phyloP scores from a whole-genome alignment of 2,113 vertebrate species.

The Athene cunicularia region DNA sequence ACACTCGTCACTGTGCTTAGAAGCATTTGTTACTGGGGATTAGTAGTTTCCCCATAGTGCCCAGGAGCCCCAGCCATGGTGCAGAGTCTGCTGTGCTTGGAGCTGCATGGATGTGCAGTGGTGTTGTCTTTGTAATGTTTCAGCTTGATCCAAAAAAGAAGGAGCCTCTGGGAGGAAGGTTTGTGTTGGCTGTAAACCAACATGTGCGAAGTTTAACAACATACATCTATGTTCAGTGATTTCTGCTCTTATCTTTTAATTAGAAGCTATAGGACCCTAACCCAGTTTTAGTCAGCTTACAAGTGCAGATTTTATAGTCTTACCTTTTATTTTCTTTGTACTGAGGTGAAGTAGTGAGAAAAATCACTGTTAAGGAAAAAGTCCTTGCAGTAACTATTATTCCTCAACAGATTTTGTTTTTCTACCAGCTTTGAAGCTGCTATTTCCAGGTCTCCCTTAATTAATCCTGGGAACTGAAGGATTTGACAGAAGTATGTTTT shows the following conservation, averaged over 20 bases:
- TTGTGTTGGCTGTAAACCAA: conserved; percentile 50
- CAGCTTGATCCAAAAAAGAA: not conserved
- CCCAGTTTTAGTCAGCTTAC: conserved; percentile 61
- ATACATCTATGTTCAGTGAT: conserved; percentile 66
- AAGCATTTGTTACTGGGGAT: not conserved
- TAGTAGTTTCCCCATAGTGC: not conserved
- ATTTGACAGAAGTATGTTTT: conserved; percentile 44
- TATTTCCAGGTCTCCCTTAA: conserved; percentile 61
- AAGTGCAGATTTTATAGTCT: conserved; percentile 71
- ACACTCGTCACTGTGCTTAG: not conserved
- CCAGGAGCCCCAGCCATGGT: rapidly evolving
- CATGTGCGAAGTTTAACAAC: conserved; percentile 39
- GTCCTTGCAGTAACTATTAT: conserved; percentile 33
- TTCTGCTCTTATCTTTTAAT: conserved; percentile 66
- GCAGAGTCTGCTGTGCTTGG: not conserved
- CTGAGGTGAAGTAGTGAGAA: conserved; percentile 55
- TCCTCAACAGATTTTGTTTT: conserved; percentile 51
- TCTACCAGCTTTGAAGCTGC: conserved; percentile 45
- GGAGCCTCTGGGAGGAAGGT: not conserved
- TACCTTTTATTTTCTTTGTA: conserved; percentile 70
- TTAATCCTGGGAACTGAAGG: conserved; percentile 51
- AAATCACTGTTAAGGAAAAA: conserved; percentile 28
- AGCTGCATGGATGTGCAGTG: not conserved
- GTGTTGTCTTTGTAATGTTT: not conserved
- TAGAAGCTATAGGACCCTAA: conserved; percentile 64